Evolutionary conservation across 2,888 invertebrate genomes (phyloP).

Genomic region (Ectemnius lituratus): DNA sequence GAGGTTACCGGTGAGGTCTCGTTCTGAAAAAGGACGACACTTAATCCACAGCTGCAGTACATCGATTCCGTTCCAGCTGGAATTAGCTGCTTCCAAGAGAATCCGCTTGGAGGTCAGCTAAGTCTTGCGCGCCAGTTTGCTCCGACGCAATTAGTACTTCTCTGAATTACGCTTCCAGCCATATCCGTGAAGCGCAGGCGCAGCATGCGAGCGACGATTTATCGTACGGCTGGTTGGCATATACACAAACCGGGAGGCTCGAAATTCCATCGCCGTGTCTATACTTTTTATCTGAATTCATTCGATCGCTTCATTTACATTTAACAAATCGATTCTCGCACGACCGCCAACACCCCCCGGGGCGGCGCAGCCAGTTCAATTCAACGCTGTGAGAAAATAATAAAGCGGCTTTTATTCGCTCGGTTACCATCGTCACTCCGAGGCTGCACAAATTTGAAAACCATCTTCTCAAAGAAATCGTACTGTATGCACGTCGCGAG

Average conservation of each 20-base stretch:
- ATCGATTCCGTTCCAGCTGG: constrained; percentile 55
- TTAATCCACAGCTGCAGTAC: constrained; percentile 17
- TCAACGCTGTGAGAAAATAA: not conserved
- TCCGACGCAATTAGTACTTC: constrained; percentile 22
- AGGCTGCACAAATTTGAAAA: no score
- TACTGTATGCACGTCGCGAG: not conserved
- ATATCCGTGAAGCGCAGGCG: constrained; percentile 5
- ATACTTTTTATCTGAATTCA: constrained; percentile 13
- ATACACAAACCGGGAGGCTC: not conserved
- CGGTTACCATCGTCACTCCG: no score
- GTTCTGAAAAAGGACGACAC: not conserved
- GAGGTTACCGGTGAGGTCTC: no score
- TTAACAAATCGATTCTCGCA: constrained; percentile 12
- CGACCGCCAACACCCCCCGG: not conserved
- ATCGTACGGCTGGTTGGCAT: not conserved
- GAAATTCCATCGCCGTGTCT: constrained; percentile 22
- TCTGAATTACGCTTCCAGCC: constrained; percentile 12
- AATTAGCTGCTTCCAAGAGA: constrained; percentile 61
- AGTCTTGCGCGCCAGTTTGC: constrained; percentile 31
- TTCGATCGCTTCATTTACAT: constrained; percentile 9
- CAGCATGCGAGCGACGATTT: constrained; percentile 2
- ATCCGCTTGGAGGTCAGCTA: constrained; percentile 39
- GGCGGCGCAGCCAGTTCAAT: no score
- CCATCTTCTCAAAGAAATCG: no score
- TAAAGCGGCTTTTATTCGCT: not conserved